Conservation (phyloP, 2,113 vertebrate species). For the Rhizomys pruinosus region DNA sequence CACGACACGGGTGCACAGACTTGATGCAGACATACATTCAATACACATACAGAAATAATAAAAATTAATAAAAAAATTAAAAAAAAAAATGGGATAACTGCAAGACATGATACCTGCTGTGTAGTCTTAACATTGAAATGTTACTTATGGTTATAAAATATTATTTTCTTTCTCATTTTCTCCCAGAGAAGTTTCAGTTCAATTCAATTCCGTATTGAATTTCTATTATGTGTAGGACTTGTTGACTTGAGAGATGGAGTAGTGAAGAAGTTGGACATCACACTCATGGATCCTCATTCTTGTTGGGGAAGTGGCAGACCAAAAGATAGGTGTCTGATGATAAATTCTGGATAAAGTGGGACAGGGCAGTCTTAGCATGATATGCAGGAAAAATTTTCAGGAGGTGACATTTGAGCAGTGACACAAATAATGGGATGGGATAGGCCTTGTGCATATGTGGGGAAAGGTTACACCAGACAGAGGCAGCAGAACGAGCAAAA, state of each 20-base stretch:
- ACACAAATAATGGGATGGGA: background rate
- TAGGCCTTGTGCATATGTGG: background rate
- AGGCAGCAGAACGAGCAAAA: background rate
- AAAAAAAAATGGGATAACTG: background rate
- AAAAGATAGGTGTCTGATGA: background rate
- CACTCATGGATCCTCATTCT: background rate
- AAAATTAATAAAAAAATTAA: too few species aligned
- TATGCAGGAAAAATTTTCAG: background rate
- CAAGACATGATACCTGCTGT: background rate
- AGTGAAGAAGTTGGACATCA: background rate
- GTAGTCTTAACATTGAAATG: background rate
- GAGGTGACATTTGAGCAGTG: background rate
- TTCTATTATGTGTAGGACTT: background rate
- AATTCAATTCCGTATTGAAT: background rate
- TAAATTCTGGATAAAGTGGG: background rate
- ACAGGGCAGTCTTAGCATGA: background rate
- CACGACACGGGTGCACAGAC: too few species aligned
- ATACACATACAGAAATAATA: too few species aligned
- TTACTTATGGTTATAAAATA: background rate
- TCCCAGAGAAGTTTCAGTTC: background rate
- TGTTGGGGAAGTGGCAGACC: background rate
- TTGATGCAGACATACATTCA: too few species aligned
- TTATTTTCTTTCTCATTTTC: constrained; percentile 16
- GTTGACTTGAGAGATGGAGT: background rate
- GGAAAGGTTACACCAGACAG: background rate